A percentile compares a stretch with the other conserved stretches of the same genome.
These are phyloP conservation scores for Zaprionus capensis DNA, from an alignment of 1,140 invertebrate species.

Conservation along the genomic window DNA sequence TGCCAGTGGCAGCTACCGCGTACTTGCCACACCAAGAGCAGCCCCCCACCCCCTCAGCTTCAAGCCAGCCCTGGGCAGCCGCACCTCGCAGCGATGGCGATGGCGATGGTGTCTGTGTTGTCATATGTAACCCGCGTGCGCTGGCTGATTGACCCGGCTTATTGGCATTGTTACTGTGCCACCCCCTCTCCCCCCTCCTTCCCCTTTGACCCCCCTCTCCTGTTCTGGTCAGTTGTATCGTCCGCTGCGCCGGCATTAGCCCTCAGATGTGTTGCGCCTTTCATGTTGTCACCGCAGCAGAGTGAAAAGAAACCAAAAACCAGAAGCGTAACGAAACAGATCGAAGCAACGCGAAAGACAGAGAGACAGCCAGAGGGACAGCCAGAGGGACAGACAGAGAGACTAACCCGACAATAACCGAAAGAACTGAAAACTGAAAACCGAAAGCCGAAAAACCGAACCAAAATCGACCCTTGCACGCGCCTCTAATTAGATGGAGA, in stretches of 20 bases:
- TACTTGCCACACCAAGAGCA: slow-evolving; percentile 11
- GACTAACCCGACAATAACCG: neutral
- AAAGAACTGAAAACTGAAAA: slow-evolving; percentile 25
- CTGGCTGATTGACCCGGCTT: slow-evolving; percentile 61
- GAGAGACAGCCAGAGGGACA: slow-evolving; percentile 7
- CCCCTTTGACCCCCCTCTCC: neutral
- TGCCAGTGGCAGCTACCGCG: slow-evolving; percentile 12
- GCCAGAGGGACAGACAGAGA: slow-evolving; percentile 22
- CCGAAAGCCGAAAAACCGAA: slow-evolving; percentile 31
- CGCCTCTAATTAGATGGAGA: slow-evolving; percentile 74
- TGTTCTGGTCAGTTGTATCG: slow-evolving; percentile 17
- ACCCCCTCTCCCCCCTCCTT: slow-evolving; percentile 24
- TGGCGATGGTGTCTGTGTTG: neutral
- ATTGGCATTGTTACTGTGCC: slow-evolving; percentile 28
- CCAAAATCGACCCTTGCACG: slow-evolving; percentile 62
- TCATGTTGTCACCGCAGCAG: slow-evolving; percentile 70
- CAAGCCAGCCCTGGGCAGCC: neutral
- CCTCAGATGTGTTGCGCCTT: slow-evolving; percentile 52
- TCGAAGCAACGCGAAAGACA: slow-evolving; percentile 42
- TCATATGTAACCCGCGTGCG: slow-evolving; percentile 33
- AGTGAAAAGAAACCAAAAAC: slow-evolving; percentile 78
- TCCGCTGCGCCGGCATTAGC: slow-evolving; percentile 29
- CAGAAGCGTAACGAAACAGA: slow-evolving; percentile 83
- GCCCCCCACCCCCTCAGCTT: neutral
- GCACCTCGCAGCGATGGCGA: slow-evolving; percentile 5